A percentile compares a stretch with the other conserved stretches of the same genome.
Conservation (phyloP, 2,888 invertebrate genomes). For the Scotopteryx bipunctaria region DNA sequence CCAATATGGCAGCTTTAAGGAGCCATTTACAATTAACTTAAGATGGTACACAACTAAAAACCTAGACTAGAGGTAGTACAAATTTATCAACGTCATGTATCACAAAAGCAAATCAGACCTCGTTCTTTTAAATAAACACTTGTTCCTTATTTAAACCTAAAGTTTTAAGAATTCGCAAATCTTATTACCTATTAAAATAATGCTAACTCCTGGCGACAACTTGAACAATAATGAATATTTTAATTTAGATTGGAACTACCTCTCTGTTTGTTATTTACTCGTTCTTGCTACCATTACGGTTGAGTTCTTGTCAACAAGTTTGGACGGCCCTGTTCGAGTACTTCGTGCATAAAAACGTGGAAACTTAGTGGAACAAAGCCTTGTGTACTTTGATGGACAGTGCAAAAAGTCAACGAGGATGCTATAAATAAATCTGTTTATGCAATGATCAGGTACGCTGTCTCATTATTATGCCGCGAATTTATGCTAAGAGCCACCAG, state of each 20-base stretch:
- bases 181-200: not conserved
- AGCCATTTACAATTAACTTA: too few relatives aligned
- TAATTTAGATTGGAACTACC: not conserved
- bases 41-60: too few relatives aligned
- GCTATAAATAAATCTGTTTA: constrained; percentile 31
- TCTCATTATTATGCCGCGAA: constrained; percentile 25
- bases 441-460: constrained; percentile 28
- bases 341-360: constrained; percentile 31
- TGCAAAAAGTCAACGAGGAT: constrained; percentile 28
- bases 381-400: constrained; percentile 25
- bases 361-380: constrained; percentile 29
- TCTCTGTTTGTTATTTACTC: constrained; percentile 4
- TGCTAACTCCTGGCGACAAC: not conserved
- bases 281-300: constrained; percentile 47
- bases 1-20: too few relatives aligned
- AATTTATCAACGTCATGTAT: too few relatives aligned
- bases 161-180: too few relatives aligned
- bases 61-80: too few relatives aligned
- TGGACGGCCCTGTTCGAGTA: constrained; percentile 27
- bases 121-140: too few relatives aligned
- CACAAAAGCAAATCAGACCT: too few relatives aligned
- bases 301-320: constrained; percentile 53
- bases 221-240: too few relatives aligned
- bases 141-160: too few relatives aligned
- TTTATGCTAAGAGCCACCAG: constrained; percentile 21